Base-by-base conservation (phyloP, 2,797 vertebrate genomes). In the Psittacula derbiana region DNA sequence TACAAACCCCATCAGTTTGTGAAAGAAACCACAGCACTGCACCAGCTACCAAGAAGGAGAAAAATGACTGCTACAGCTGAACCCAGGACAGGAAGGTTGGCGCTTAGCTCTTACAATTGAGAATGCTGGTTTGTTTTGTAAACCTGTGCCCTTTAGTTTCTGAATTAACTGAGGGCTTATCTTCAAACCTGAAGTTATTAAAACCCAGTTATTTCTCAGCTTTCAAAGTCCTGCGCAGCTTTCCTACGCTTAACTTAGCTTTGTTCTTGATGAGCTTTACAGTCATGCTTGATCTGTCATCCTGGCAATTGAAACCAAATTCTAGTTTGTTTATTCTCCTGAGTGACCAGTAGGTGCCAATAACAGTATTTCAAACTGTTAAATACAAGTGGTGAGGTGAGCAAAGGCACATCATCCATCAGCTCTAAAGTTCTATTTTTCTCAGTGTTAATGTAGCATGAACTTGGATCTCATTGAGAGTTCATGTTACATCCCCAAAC, bases 311-410 rank as follows among this genome's bases (percentile, higher is more conserved):
- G 78, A 93, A 92, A 85, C 70, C 73, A 31, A 80, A 38, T 67
- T 73, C 40, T 31, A 58, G 13, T 66, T 93, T 90, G 92, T 91
- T 94, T 93, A 53, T 81, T 90, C 73, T 92, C 66, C 69, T 0
- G 0, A 50, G 81, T 91, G 84, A 73, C 88, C 50, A 79, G 62
- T 50, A 86, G 70, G 47, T 96, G 88, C 92, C 92, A 93, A 86
- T 81, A 92, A 75, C 46, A 66, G 43, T 90, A 82, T 82, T 92
- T 94, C 90, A 86, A 23, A 70, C 58, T 70, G 53, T 61, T 95
- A 75, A 90, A 44, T 66, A 46, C 24, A 69, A 55, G 73, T 86
- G 67, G 66, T 78, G 81, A 30, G 64, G 38, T 93, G 86, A 85
- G 67, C 83, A 84, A 60, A 89, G 79, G 60, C 70, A 43, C 67